Conservation (phyloP, 2,113 vertebrate species). For the Pollachius pollachius region DNA sequence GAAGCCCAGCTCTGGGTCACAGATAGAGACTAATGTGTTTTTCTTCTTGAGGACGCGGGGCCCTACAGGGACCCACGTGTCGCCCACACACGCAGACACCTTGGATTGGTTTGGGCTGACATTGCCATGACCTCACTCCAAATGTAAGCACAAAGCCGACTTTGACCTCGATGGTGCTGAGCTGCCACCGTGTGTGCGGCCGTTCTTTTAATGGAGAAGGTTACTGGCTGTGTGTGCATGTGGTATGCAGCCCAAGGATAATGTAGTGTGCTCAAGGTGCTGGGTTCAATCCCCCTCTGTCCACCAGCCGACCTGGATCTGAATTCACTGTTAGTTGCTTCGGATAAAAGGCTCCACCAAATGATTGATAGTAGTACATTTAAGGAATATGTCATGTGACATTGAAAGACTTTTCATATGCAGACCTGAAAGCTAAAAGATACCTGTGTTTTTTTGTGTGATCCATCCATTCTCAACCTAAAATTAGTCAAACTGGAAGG, state of each 20-base stretch:
- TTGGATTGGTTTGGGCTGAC: slow-evolving; percentile 53
- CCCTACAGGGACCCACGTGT: slow-evolving; percentile 52
- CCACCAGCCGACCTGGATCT: no score
- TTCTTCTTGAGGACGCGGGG: slow-evolving; percentile 39
- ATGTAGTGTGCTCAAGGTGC: no score
- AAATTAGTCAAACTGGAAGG: no score
- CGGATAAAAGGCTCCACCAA: no score
- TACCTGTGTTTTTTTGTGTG: no score
- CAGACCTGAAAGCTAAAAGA: no score
- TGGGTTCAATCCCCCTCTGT: no score
- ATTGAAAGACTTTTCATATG: no score
- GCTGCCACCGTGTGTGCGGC: slow-evolving; percentile 17
- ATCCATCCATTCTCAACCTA: no score
- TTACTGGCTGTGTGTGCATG: slow-evolving; percentile 8
- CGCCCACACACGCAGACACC: slow-evolving; percentile 57
- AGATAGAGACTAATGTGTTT: slow-evolving; percentile 48
- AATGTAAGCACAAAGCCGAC: slow-evolving; percentile 53
- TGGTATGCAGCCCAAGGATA: not conserved
- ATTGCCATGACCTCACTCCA: slow-evolving; percentile 48
- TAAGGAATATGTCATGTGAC: no score
- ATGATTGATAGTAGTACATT: no score
- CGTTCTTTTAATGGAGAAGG: not conserved
- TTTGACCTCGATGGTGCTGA: slow-evolving; percentile 41
- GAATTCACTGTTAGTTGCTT: no score
- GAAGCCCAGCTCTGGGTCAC: slow-evolving; percentile 39